Evolutionary conservation across 2,113 vertebrate genomes (phyloP).

Genomic region (Ptychochromis oligacanthus): DNA sequence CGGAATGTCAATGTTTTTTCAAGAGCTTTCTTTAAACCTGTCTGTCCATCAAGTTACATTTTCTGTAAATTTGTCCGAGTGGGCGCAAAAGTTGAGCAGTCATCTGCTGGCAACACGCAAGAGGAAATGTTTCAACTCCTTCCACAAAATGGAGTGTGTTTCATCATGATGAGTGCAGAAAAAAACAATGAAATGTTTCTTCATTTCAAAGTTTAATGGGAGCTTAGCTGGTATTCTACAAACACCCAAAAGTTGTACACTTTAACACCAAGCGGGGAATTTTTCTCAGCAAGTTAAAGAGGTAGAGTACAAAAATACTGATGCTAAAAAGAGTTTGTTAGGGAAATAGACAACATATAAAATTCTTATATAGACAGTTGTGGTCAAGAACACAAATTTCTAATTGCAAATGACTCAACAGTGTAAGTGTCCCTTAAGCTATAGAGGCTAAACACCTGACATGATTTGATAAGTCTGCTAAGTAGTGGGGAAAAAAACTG

Average conservation of each 20-base stretch:
- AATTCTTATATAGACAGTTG: no score
- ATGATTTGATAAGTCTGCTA: neutral
- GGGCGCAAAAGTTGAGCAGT: neutral
- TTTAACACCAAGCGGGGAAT: no score
- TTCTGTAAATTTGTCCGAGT: neutral
- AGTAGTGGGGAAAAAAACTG: neutral
- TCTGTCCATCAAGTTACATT: neutral
- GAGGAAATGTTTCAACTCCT: neutral
- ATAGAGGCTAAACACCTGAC: neutral
- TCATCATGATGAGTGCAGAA: neutral
- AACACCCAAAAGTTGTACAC: no score
- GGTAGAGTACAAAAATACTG: no score
- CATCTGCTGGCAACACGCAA: neutral
- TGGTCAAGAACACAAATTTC: neutral
- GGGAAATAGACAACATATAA: no score
- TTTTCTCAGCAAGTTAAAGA: no score
- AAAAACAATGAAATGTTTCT: neutral
- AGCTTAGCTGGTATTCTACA: no score
- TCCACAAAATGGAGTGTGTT: neutral
- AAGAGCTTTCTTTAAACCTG: neutral
- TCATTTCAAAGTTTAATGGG: no score
- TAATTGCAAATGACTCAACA: neutral
- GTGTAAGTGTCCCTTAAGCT: neutral
- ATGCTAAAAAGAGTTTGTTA: no score
- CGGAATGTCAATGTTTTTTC: neutral